Conservation (phyloP, 2,797 vertebrate genomes). For the Karalla daura region DNA sequence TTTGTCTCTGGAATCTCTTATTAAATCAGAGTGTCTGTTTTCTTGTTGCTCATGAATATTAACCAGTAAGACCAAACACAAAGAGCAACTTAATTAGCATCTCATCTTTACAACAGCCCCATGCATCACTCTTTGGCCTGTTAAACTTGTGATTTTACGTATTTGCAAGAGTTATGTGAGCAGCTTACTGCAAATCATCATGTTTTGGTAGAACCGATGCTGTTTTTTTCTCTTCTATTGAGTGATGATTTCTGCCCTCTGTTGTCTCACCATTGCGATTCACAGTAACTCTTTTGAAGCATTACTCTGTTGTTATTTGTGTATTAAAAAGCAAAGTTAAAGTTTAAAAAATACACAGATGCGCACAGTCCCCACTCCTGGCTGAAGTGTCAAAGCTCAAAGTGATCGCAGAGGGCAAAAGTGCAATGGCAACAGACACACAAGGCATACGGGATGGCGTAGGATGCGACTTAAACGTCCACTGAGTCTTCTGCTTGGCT, state of each 20-base stretch:
- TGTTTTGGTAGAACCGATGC: not conserved
- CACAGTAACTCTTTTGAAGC: not conserved
- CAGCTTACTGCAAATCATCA: not conserved
- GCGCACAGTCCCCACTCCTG: not conserved
- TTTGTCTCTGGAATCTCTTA: not conserved
- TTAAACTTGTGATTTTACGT: not conserved
- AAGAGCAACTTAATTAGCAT: conserved; percentile 20
- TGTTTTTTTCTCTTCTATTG: not conserved
- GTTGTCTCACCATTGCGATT: not conserved
- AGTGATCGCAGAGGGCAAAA: not conserved
- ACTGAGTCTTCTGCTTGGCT: not conserved
- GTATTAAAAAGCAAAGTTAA: not conserved
- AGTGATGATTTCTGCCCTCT: no score
- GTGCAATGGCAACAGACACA: not conserved
- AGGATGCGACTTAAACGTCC: not conserved
- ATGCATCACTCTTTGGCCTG: conserved; percentile 1
- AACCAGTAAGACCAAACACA: conserved; percentile 1
- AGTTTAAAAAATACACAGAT: no score
- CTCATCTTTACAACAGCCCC: not conserved
- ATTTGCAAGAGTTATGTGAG: not conserved
- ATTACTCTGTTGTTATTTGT: not conserved
- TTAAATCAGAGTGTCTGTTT: conserved; percentile 5
- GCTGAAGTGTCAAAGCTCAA: not conserved
- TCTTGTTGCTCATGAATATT: conserved; percentile 19
- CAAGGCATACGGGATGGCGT: not conserved